Evolutionary conservation across 2,797 vertebrate species (phyloP).

Genomic region (Mormyrus hasselquistii): DNA sequence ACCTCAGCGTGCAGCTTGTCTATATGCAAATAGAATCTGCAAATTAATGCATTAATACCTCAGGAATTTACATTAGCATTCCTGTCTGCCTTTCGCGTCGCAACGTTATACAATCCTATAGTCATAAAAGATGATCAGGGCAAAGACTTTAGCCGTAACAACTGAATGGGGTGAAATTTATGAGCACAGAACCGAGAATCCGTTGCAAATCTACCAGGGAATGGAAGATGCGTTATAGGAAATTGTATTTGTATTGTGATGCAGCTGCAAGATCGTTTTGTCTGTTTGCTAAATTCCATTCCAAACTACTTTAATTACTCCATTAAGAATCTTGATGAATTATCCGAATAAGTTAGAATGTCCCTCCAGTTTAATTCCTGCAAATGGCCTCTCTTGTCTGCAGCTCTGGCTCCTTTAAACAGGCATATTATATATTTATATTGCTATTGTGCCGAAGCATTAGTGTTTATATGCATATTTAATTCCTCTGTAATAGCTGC

Average conservation of each 20-base stretch:
- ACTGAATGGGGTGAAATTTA: background rate
- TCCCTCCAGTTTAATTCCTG: background rate
- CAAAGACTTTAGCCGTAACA: background rate
- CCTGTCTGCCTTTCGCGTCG: background rate
- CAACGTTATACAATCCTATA: background rate
- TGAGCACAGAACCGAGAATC: background rate
- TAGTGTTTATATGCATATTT: slow-evolving; percentile 21
- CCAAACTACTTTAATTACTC: background rate
- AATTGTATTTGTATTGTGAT: background rate
- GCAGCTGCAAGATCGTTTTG: background rate
- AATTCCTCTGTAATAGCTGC: slow-evolving; percentile 21
- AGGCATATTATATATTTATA: slow-evolving; percentile 3
- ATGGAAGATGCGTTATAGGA: background rate
- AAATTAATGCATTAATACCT: slow-evolving; percentile 12
- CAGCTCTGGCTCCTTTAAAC: background rate
- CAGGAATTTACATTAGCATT: slow-evolving; percentile 1
- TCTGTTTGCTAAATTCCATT: background rate
- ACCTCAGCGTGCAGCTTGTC: background rate
- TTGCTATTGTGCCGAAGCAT: background rate
- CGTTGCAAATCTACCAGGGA: background rate
- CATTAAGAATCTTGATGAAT: background rate
- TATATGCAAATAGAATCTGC: slow-evolving; percentile 14
- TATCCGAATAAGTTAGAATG: background rate
- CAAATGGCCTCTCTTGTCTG: background rate
- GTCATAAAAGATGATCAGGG: background rate